Evolutionary conservation across 2,888 invertebrate species (phyloP), one percentile per base, ranked within the genome.

Genomic region (Macaria notata): DNA sequence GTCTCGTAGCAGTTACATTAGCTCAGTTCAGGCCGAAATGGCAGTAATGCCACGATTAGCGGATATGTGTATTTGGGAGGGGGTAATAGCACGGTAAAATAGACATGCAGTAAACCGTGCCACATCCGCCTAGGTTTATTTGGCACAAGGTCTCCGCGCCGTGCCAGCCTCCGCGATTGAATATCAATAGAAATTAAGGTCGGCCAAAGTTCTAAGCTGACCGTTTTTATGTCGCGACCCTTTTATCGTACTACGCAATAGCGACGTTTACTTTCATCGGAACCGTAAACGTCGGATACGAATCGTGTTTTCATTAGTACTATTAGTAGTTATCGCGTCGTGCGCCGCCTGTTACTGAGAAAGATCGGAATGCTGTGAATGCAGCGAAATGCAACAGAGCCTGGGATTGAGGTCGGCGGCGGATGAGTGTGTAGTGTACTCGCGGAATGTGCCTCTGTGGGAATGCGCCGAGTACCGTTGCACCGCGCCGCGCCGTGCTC

Each of bases 391-490:
- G 62, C 61, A 65, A 49, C 49, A 42, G 53, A 57, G 46, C 56
- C 63, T 66, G 76, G 81, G 82, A 78, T 88, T 76, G 83, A 83
- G 86, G 85, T 85, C 84, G 80, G 69, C 72, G 73, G 71, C 72
- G 73, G 75, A 59, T 55, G 61, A 59, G 53, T 61, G 65, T 54
- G 64, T 68, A 69, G 65, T 54, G 64, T 68, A 69, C 69, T 66
- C 67, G 79, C 82, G 88, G 86, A 86, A 87, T 88, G 86, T 83
- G 84, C 82, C 76, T 78, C 80, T 84, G 85, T 88, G 88, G 85
- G 88, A 88, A 89, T 87, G 89, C 83, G 86, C 84, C 81, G 80
- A 88, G 89, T 91, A 90, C 91, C 91, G 91, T 90, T 91, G 86
- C 70, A 79, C 73, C 79, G 78, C 78, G 72, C 79, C 77, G 76